Percentiles rank a stretch among this genome's conserved stretches.
Evolutionary conservation across 2,888 invertebrate genomes (phyloP).

Genomic region (Leucania comma): DNA sequence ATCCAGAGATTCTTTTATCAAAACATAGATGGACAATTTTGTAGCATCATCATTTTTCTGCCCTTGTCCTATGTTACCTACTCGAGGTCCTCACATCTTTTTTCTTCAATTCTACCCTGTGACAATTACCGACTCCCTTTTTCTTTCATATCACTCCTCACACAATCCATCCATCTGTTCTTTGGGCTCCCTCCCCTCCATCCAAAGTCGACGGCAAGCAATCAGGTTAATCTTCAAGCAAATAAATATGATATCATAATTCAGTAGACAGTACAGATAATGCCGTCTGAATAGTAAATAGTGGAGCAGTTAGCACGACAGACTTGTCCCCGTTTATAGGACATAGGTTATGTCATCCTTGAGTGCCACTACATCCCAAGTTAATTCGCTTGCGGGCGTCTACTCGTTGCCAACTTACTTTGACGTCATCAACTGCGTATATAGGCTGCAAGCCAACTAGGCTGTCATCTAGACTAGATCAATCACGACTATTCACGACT

Average conservation of each 20-base stretch:
- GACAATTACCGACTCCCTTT: no score
- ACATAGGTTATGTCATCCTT: slow-evolving; percentile 63
- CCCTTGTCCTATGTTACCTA: no score
- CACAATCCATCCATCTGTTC: not conserved
- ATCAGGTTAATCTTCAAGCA: not conserved
- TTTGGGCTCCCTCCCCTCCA: no score
- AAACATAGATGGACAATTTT: no score
- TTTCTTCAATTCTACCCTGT: no score
- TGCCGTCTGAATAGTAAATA: slow-evolving; percentile 38
- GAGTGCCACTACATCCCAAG: slow-evolving; percentile 65
- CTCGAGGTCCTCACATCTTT: no score
- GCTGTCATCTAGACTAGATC: slow-evolving; percentile 64
- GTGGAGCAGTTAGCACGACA: slow-evolving; percentile 42
- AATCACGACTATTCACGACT: slow-evolving; percentile 64
- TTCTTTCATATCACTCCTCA: no score
- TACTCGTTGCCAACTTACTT: slow-evolving; percentile 73
- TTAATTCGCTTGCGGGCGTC: slow-evolving; percentile 73
- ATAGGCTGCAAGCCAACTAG: slow-evolving; percentile 76
- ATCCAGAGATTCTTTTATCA: no score
- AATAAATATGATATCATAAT: slow-evolving; percentile 19
- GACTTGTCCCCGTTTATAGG: slow-evolving; percentile 50
- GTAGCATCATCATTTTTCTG: no score
- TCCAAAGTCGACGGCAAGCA: slow-evolving; percentile 3
- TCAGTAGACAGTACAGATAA: slow-evolving; percentile 26
- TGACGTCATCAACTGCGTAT: slow-evolving; percentile 79